A percentile compares a stretch with the other conserved stretches of the same genome.
Evolutionary conservation across 2,888 invertebrate genomes (phyloP).

Genomic region (Erannis defoliaria): DNA sequence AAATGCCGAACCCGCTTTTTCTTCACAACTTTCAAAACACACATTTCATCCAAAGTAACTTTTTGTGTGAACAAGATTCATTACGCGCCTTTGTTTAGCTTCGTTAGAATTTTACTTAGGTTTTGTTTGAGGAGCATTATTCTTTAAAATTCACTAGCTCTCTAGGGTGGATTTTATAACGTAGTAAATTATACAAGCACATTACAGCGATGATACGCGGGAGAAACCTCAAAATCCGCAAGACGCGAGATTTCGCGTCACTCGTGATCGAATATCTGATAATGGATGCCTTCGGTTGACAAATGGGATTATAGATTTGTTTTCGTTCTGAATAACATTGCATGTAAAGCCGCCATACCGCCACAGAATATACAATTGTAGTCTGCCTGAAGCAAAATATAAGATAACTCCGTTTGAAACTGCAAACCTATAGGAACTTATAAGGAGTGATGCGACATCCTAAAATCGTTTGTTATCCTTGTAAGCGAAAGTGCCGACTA

Average conservation of each 20-base stretch:
- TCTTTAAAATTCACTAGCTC: slow-evolving; percentile 1
- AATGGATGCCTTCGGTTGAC: slow-evolving; percentile 33
- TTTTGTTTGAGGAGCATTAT: slow-evolving; percentile 17
- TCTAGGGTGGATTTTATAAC: slow-evolving; percentile 7
- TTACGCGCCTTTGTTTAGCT: slow-evolving; percentile 27
- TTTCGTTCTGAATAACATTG: slow-evolving; percentile 17
- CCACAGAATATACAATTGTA: background rate
- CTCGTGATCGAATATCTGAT: slow-evolving; percentile 40
- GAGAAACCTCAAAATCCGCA: slow-evolving; percentile 34
- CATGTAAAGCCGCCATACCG: background rate
- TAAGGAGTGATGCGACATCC: slow-evolving; percentile 11
- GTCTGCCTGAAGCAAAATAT: background rate
- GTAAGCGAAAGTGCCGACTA: slow-evolving; percentile 6
- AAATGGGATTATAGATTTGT: slow-evolving; percentile 24
- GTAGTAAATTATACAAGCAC: slow-evolving; percentile 15
- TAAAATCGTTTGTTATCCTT: slow-evolving; percentile 14
- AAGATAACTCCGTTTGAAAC: background rate
- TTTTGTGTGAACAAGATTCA: slow-evolving; percentile 25
- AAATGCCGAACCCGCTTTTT: slow-evolving; percentile 7
- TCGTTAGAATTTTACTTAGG: slow-evolving; percentile 20
- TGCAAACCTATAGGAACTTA: slow-evolving; percentile 3
- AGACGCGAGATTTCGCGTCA: slow-evolving; percentile 34
- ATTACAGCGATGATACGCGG: slow-evolving; percentile 17
- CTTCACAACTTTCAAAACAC: slow-evolving; percentile 4
- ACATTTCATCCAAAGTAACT: slow-evolving; percentile 2